Base-by-base conservation (phyloP, 2,113 vertebrate species). In the Brachyhypopomus gauderio region DNA sequence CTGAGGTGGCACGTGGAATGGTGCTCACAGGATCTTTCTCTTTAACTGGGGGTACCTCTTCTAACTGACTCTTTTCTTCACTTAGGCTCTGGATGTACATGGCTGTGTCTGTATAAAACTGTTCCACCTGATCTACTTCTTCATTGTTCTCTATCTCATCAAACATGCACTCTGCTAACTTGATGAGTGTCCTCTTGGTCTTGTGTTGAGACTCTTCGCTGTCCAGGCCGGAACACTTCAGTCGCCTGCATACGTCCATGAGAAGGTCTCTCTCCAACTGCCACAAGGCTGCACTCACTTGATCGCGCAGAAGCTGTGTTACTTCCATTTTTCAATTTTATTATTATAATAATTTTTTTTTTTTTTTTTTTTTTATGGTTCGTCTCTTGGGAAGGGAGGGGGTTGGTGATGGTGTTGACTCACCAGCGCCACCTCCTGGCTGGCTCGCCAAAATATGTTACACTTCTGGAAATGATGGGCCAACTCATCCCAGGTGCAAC, bases 401-500 rank as follows among this genome's bases (percentile, higher is more conserved):
- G 36, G 60, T 58, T 80, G 23, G 16, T 55, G 59, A n/a, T 63
- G 22, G 8, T 72, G 17, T 67, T 66, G 22, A 59, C 20, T 63
- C 27, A 34, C 64, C 30, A 14, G 34, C 45, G 48, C 19, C 82
- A n/a, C 60, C 55, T 76, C 72, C 63, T 80, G 82, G 82, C 63
- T 80, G 76, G 71, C 77, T 84, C 77, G 77, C 82, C 82, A 83
- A 84, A 84, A 83, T 75, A 75, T 84, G 82, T 83, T 69, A 58
- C 56, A 62, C 63, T 66, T 23, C 2, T 7, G 63, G 16, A 66
- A 66, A 66, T 25, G 23, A 66, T 30, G 30, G 30, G 30, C 30
- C 30, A 30, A 30, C 30, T 30, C 30, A 30, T 30, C 30, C 3
- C 30, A 1, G 2, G 30, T 30, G 30, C 30, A 30, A 30, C 30